Evolutionary conservation across 2,888 invertebrate genomes (phyloP).

Genomic region (Drosophila melanosoma): DNA sequence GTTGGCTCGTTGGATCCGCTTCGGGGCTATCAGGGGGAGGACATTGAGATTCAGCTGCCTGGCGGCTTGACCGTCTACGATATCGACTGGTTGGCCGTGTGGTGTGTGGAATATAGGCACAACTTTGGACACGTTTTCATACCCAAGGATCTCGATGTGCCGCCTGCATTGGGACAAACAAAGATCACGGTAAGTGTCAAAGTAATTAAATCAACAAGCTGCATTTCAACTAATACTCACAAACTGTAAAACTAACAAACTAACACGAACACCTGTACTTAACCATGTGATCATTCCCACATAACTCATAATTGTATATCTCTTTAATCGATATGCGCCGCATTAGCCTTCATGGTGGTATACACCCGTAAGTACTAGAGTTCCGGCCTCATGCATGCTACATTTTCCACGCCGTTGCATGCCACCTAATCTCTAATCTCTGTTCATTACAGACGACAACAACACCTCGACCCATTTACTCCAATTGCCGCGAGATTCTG

Average conservation of each 20-base stretch:
- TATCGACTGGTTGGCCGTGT: constrained; percentile 96
- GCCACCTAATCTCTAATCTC: constrained; percentile 7
- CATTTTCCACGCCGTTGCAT: neutral
- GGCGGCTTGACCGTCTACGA: constrained; percentile 94
- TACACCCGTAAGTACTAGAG: constrained; percentile 92
- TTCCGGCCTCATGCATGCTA: constrained; percentile 58
- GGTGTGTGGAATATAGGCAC: constrained; percentile 95
- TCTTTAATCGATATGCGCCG: constrained; percentile 77
- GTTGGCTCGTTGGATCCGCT: constrained; percentile 92
- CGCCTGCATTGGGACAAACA: constrained; percentile 95
- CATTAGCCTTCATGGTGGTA: constrained; percentile 96
- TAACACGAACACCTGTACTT: constrained; percentile 43
- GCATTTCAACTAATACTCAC: neutral
- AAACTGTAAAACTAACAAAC: constrained; percentile 3
- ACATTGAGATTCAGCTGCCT: constrained; percentile 95
- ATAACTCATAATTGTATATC: constrained; percentile 73
- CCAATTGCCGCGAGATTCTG: constrained; percentile 94
- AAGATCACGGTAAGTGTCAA: constrained; percentile 91
- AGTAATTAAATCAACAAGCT: neutral
- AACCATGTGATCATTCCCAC: constrained; percentile 59
- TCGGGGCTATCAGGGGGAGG: constrained; percentile 94
- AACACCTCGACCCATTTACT: constrained; percentile 88
- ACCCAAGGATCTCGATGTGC: constrained; percentile 94
- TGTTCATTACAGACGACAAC: constrained; percentile 89
- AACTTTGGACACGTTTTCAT: constrained; percentile 96